Base-by-base conservation (phyloP, 2,797 vertebrate species). In the Labeo calbasu region DNA sequence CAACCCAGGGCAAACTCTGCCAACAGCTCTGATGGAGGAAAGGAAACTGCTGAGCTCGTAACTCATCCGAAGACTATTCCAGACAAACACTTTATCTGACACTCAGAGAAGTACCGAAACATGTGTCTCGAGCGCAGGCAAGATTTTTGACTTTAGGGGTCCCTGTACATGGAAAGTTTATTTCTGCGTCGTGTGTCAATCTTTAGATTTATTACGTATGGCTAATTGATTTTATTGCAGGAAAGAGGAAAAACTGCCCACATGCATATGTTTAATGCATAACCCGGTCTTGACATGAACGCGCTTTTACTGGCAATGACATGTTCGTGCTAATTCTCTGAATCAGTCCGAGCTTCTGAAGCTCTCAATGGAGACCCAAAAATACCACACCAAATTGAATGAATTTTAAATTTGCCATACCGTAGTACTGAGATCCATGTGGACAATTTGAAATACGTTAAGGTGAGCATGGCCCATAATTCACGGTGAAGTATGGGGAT, bases 221-320 rank as follows among this genome's bases (percentile, higher is more conserved):
- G 88, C 88, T 88, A 90, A 89, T 88, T 87, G 86, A 87, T 87
- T 90, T 91, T 91, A 89, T 90, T 88, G 82, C 55, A 87, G 87
- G 88, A 89, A 90, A 88, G 81, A 86, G 86, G 86, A 72, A 86
- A 75, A 87, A 83, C 84, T 76, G 66, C 75, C 61, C 80, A 77
- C n/a, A 51, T 86, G 79, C 88, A 89, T 86, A 57, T 89, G 89
- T 88, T 89, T 84, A 89, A 86, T 61, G 79, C 79, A 86, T 88
- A 88, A 85, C 15, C 68, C 25, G 9, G 48, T 79, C 79, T 87
- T 86, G 79, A 79, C 57, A 19, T 84, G 25, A 50, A 71, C 48
- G n/a, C 32, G 53, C 63, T 75, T 84, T 84, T 61, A 59, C 59
- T 77, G 83, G 84, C 78, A 78, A 46, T 81, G 76, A 81, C 83